A percentile compares a stretch with the other conserved stretches of the same genome.
These are phyloP conservation scores for Poeciliopsis turrubarensis DNA, from an alignment of 2,113 vertebrate genomes.

Conservation along the genomic window DNA sequence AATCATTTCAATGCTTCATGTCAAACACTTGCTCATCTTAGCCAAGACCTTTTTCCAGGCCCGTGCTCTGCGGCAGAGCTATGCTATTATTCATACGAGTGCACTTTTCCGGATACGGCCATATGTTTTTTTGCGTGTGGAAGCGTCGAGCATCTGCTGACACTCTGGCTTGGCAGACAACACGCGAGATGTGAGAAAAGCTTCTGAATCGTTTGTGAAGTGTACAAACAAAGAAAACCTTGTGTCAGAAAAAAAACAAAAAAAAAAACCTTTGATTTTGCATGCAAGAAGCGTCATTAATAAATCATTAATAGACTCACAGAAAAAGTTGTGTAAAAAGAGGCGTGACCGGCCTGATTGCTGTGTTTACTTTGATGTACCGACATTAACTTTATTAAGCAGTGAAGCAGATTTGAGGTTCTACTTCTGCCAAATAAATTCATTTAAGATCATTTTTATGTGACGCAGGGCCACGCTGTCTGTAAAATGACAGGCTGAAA, in stretches of 20 bases:
- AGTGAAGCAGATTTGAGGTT: not conserved
- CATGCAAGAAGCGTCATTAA: not conserved
- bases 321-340: not conserved
- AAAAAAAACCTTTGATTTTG: not conserved
- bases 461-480: not conserved
- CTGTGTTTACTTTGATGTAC: not conserved
- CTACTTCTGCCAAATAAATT: not conserved
- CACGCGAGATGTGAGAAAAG: conserved; percentile 15
- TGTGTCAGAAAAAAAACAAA: not conserved
- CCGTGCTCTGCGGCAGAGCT: conserved; percentile 32
- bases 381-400: not conserved
- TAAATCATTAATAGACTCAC: not conserved
- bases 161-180: conserved; percentile 33
- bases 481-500: no score
- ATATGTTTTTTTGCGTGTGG: conserved; percentile 55
- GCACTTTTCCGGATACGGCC: conserved; percentile 43
- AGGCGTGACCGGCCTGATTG: not conserved
- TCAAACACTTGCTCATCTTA: conserved; percentile 47
- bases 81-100: conserved; percentile 66
- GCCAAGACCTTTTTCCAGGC: conserved; percentile 41
- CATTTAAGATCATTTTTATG: not conserved
- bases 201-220: conserved; percentile 22
- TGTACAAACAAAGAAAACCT: conserved; percentile 14
- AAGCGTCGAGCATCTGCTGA: conserved; percentile 46
- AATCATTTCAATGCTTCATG: conserved; percentile 55